Percentiles rank a stretch among this genome's conserved stretches.
These are phyloP conservation scores for Drosophila tanythrix DNA, from an alignment of 2,888 invertebrate genomes.

Conservation along the genomic window DNA sequence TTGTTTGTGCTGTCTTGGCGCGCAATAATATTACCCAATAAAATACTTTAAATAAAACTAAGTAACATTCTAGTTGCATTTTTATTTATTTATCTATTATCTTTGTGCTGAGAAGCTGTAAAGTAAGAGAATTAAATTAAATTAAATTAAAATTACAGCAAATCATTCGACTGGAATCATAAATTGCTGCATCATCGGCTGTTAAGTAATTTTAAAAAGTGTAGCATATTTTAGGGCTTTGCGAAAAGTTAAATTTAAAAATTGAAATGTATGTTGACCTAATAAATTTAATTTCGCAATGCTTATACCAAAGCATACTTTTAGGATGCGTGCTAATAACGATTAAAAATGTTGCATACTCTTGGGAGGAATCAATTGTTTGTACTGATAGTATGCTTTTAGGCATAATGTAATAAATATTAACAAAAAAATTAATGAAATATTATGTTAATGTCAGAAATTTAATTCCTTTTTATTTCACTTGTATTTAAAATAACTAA, in stretches of 20 bases:
- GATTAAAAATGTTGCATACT: neutral
- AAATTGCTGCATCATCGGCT: constrained; percentile 21
- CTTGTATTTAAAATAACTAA: too few relatives aligned
- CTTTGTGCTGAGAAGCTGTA: too few relatives aligned
- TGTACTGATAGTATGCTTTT: neutral
- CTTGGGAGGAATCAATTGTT: neutral
- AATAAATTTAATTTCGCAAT: neutral
- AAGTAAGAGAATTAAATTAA: too few relatives aligned
- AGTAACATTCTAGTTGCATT: neutral
- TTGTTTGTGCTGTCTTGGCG: neutral
- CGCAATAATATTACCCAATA: neutral
- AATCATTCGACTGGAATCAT: neutral
- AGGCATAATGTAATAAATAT: neutral
- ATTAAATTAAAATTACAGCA: neutral
- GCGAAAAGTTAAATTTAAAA: neutral
- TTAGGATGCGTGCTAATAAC: neutral
- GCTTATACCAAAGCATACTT: neutral
- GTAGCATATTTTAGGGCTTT: neutral
- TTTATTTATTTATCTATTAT: neutral
- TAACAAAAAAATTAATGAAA: too few relatives aligned
- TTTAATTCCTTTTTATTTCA: too few relatives aligned
- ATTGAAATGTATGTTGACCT: neutral
- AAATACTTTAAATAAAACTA: neutral
- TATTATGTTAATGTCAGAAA: too few relatives aligned
- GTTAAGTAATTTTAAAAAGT: neutral